Evolutionary conservation across 2,888 invertebrate species (phyloP).

Genomic region (Caenorhabditis sp.): DNA sequence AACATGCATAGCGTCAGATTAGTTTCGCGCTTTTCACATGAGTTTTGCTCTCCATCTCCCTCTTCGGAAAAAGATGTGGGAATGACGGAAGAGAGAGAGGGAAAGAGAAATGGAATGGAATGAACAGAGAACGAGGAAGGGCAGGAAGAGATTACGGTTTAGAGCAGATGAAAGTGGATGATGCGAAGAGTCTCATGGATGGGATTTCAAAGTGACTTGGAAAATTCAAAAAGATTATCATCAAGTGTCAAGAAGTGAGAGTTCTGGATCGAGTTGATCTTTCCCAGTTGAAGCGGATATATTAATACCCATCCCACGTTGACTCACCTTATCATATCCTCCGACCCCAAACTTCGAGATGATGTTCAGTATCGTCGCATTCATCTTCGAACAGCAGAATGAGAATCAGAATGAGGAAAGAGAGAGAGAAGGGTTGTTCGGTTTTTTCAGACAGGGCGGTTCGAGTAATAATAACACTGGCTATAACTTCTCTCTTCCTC

Average conservation of each 20-base stretch:
- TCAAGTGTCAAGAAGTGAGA: too few species aligned
- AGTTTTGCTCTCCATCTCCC: too few species aligned
- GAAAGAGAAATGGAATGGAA: slow-evolving; percentile 10
- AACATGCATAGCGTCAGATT: background rate
- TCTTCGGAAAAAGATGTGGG: background rate
- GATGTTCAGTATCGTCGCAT: slow-evolving; percentile 31
- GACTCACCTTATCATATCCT: slow-evolving; percentile 10
- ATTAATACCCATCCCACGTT: background rate
- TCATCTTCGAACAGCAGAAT: slow-evolving; percentile 21
- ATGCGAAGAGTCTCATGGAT: too few species aligned
- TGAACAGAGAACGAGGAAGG: too few species aligned
- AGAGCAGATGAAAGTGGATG: background rate
- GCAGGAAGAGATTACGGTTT: background rate
- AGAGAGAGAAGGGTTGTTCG: background rate
- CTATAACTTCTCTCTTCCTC: slow-evolving; percentile 32
- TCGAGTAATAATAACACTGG: slow-evolving; percentile 12
- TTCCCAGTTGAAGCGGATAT: too few species aligned
- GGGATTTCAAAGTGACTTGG: too few species aligned
- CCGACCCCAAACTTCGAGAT: slow-evolving; percentile 22
- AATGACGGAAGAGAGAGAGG: background rate
- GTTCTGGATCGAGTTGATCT: too few species aligned
- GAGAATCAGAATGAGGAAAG: slow-evolving; percentile 1
- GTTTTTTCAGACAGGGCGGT: slow-evolving; percentile 12
- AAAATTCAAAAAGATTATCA: too few species aligned
- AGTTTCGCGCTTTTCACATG: background rate